phyloP scores from a whole-genome alignment of 1,140 invertebrate genomes.

The Ceratitis capitata region DNA sequence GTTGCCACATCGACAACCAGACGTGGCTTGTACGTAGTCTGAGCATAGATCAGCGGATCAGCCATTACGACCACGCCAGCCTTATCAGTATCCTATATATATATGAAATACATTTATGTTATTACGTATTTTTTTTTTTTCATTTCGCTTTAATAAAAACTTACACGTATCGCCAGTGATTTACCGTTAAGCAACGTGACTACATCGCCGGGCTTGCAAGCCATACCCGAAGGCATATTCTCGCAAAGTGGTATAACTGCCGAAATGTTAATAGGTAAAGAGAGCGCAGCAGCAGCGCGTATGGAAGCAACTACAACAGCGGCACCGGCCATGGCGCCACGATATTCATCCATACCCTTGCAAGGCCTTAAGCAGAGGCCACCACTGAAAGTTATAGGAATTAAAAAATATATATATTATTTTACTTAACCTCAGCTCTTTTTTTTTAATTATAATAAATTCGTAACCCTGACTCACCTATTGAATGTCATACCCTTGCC shows the following conservation, averaged over 20 bases:
- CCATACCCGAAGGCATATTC: too few relatives aligned
- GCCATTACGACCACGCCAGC: slow-evolving; percentile 89
- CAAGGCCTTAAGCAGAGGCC: too few relatives aligned
- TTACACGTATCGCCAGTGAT: slow-evolving; percentile 75
- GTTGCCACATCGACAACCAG: slow-evolving; percentile 83
- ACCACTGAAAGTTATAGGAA: not conserved
- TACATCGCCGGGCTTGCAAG: too few relatives aligned
- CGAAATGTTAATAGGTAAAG: too few relatives aligned
- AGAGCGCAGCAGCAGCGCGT: too few relatives aligned
- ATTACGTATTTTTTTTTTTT: not conserved
- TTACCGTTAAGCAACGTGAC: slow-evolving; percentile 81
- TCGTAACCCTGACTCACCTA: slow-evolving; percentile 41
- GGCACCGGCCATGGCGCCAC: too few relatives aligned
- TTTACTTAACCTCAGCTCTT: not conserved
- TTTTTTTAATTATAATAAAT: not conserved
- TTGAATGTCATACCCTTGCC: slow-evolving; percentile 60
- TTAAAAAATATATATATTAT: not conserved
- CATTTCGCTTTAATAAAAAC: not conserved
- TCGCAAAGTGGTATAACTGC: too few relatives aligned
- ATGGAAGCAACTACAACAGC: too few relatives aligned
- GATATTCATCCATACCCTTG: too few relatives aligned
- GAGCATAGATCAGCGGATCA: slow-evolving; percentile 87
- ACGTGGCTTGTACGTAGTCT: slow-evolving; percentile 70
- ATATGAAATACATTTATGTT: not conserved
- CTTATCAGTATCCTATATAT: slow-evolving; percentile 86